Evolutionary conservation across 92 coral and sea anemone genomes (phyloP), one percentile per base, ranked within the genome.

Genomic region (Epizoanthus illoricatus): DNA sequence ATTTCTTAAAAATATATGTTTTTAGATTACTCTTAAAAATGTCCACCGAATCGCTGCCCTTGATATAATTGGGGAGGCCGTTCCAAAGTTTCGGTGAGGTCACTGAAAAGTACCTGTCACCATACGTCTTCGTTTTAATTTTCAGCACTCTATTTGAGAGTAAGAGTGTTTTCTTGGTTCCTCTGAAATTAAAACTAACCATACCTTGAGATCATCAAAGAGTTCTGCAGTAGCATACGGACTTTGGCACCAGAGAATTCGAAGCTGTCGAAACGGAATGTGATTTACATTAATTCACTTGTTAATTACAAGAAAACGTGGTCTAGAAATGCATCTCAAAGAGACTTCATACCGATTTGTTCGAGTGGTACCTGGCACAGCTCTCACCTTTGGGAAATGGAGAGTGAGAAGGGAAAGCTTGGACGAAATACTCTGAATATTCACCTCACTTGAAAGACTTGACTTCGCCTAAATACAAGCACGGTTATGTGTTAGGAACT

Each of bases 141-240:
- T n/a, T n/a, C n/a, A n/a, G n/a, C n/a, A n/a, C n/a, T n/a, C n/a
- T 49, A 13, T 52, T 52, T 10, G 56, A 52, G 56, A 52, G 56
- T 7, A 49, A 49, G 33, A 8, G 56, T 2, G 56, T 49, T 49
- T 49, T 49, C 56, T 49, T 2, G 56, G 56, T 49, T 49, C 15
- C 56, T 13, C 3, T 49, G 8, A 49, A 47, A 49, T 49, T 8
- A 49, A 49, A 49, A 49, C 56, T 8, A 49, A 24, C 61, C 64
- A 13, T 76, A 93, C 99, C 98, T 96, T 96, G 23, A 96, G 71
- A 33, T 96, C 97, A 63, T 96, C 99, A 70, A 96, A 95, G 42
- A 96, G 80, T 56, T 96, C 99, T 62, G 99, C 99, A 52, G 99
- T 96, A 18, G 99, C 97, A 79, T 96, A 91, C 2, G 99, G 99